These are phyloP conservation scores for Rhizomys pruinosus DNA, from an alignment of 2,113 vertebrate genomes.

Conservation along the genomic window DNA sequence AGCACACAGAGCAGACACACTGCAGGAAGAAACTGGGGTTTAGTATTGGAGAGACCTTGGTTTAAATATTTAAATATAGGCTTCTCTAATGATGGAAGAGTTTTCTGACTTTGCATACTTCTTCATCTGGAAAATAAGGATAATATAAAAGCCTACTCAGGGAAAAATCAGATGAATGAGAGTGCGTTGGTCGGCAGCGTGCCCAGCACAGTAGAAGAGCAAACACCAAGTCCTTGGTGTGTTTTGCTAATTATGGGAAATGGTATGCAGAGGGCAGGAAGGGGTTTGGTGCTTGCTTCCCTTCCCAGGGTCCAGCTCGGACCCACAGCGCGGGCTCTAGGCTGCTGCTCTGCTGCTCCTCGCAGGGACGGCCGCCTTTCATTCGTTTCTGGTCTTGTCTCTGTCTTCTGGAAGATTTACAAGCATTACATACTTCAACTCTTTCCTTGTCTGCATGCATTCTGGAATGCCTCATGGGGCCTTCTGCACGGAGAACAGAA, in stretches of 20 bases:
- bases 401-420: not conserved
- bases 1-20: not conserved
- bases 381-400: not conserved
- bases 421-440: not conserved
- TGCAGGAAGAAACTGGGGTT: not conserved
- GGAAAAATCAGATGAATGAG: not conserved
- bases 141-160: not conserved
- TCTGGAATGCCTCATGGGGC: not conserved
- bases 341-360: not conserved
- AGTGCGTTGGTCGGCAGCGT: no score
- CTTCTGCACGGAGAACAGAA: not conserved
- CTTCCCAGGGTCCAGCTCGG: not conserved
- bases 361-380: not conserved
- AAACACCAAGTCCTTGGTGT: not conserved
- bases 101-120: not conserved
- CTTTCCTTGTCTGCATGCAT: not conserved
- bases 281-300: not conserved
- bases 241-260: not conserved
- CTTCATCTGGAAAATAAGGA: constrained; percentile 11
- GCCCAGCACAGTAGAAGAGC: not conserved
- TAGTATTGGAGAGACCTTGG: not conserved
- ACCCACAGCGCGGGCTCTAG: not conserved
- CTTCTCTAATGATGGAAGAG: not conserved
- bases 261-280: no score
- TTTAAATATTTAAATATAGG: constrained; percentile 58